A percentile compares a stretch with the other conserved stretches of the same genome.
These are phyloP conservation scores for Microcebus jonahi DNA, from an alignment of 2,113 vertebrate species.

Conservation along the genomic window DNA sequence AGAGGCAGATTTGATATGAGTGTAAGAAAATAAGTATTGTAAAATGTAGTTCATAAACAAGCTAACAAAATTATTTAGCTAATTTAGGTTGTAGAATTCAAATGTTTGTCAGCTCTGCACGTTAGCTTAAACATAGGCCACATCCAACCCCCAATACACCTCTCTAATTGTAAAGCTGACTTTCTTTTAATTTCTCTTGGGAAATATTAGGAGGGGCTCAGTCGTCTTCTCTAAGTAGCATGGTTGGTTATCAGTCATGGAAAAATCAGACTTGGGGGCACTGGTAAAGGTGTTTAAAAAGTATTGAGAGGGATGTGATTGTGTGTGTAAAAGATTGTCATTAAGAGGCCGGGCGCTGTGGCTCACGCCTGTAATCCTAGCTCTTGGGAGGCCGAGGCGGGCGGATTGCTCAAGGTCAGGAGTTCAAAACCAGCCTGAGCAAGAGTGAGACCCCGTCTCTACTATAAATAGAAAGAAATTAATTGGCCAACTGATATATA, in stretches of 20 bases:
- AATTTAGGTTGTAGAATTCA: conserved; percentile 36
- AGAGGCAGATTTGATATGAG: not conserved
- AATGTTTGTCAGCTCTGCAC: not conserved
- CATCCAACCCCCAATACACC: not conserved
- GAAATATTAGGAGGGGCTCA: not conserved
- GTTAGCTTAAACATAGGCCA: not conserved
- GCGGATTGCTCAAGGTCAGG: too few relatives aligned
- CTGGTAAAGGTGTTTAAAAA: not conserved
- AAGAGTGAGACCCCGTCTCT: too few relatives aligned
- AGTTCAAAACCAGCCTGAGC: too few relatives aligned
- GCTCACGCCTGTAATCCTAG: too few relatives aligned
- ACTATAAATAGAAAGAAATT: too few relatives aligned
- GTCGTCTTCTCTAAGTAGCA: not conserved
- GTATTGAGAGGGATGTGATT: not conserved
- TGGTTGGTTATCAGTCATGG: not conserved
- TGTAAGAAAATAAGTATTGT: conserved; percentile 2
- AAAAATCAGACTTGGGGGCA: not conserved
- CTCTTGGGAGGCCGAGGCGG: too few relatives aligned
- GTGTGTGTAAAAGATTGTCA: not conserved
- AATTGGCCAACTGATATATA: too few relatives aligned
- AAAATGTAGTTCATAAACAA: not conserved
- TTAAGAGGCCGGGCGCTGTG: too few relatives aligned
- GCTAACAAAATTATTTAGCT: not conserved
- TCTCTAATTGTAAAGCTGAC: not conserved
- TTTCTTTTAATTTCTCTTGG: conserved; percentile 40